Evolutionary conservation across 2,888 invertebrate genomes (phyloP).

Genomic region (Ramazzottius varieornatus): DNA sequence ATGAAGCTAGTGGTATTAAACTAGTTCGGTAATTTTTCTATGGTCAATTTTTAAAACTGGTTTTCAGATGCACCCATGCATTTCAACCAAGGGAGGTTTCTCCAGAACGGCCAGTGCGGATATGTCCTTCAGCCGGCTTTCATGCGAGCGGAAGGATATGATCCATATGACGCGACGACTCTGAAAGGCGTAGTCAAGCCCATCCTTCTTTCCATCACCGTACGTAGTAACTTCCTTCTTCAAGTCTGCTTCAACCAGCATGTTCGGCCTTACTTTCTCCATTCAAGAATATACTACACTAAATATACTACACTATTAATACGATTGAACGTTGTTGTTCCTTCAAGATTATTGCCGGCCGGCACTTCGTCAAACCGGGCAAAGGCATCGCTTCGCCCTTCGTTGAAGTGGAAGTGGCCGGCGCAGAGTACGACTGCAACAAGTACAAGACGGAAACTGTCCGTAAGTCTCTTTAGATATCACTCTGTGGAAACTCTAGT

Average conservation of each 20-base stretch:
- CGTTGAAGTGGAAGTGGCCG: constrained; percentile 66
- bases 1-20: too few relatives aligned
- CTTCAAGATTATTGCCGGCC: constrained; percentile 45
- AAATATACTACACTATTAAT: too few relatives aligned
- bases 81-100: constrained; percentile 68
- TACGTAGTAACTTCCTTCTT: constrained; percentile 11
- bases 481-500: background rate
- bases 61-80: constrained; percentile 66
- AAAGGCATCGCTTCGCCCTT: constrained; percentile 64
- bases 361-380: constrained; percentile 52
- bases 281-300: background rate
- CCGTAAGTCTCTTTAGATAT: constrained; percentile 30
- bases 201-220: constrained; percentile 38
- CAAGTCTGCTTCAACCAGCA: background rate
- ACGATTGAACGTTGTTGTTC: background rate
- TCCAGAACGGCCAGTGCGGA: constrained; percentile 69
- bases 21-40: too few relatives aligned
- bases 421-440: constrained; percentile 53
- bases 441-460: constrained; percentile 61
- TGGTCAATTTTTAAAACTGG: constrained; percentile 6
- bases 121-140: constrained; percentile 68
- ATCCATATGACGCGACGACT: constrained; percentile 41
- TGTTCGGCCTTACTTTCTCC: background rate
- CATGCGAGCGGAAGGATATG: constrained; percentile 43
- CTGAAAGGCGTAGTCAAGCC: constrained; percentile 33